phyloP scores from a whole-genome alignment of 2,888 invertebrate species.

The Drosophila nr. perissopoda region DNA sequence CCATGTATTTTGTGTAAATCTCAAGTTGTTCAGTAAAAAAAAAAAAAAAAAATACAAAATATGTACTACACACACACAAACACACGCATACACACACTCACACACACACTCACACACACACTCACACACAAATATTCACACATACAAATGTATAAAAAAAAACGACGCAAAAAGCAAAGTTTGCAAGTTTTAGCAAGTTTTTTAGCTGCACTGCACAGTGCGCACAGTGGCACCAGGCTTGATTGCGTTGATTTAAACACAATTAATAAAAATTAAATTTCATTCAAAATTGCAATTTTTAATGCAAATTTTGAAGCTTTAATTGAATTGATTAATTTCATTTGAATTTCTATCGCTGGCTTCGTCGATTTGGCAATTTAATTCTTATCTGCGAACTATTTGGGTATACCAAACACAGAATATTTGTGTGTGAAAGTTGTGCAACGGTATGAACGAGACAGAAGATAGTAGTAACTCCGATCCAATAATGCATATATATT shows the following conservation, averaged over 20 bases:
- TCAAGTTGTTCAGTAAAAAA: constrained; percentile 56
- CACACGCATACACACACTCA: too few species aligned
- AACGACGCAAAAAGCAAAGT: constrained; percentile 33
- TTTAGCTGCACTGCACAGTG: constrained; percentile 25
- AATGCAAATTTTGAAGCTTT: too few species aligned
- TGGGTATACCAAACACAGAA: not conserved
- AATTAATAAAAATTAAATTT: not conserved
- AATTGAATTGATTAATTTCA: too few species aligned
- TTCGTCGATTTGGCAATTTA: too few species aligned
- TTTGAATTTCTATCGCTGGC: too few species aligned
- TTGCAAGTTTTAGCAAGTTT: constrained; percentile 29
- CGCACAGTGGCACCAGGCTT: constrained; percentile 40
- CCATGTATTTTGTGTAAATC: constrained; percentile 58
- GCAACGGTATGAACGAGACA: not conserved
- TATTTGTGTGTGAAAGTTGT: not conserved
- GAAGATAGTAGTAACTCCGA: not conserved
- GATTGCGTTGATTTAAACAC: not conserved
- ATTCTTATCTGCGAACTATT: too few species aligned
- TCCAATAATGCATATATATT: not conserved
- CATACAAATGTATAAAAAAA: constrained; percentile 2
- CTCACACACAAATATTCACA: not conserved
- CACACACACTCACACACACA: not conserved
- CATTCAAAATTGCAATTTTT: too few species aligned
- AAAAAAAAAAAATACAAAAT: constrained; percentile 15
- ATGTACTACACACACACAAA: not conserved